phyloP scores from a whole-genome alignment of 2,113 vertebrate species.

The Passer domesticus region DNA sequence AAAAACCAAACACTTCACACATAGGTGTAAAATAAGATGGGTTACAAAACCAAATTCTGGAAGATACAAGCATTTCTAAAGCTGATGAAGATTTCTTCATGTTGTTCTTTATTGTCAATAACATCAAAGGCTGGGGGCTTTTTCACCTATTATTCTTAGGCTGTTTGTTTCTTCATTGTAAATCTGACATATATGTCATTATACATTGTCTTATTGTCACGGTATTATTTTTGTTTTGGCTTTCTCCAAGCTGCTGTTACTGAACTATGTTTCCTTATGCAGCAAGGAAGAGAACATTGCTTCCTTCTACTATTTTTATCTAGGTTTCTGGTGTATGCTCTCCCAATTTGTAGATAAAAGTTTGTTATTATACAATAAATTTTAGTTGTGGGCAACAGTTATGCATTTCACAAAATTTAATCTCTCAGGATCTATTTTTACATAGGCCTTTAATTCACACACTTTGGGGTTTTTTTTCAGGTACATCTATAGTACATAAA shows the following conservation, averaged over 20 bases:
- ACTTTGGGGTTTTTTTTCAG: background rate
- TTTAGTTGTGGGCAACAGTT: background rate
- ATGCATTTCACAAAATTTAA: background rate
- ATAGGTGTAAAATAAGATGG: background rate
- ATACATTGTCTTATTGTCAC: background rate
- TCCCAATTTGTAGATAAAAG: background rate
- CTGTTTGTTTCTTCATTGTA: background rate
- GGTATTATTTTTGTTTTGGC: background rate
- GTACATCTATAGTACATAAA: background rate
- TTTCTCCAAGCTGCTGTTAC: background rate
- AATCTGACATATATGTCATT: background rate
- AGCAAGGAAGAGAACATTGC: accelerated
- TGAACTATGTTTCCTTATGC: background rate
- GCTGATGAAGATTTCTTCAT: background rate
- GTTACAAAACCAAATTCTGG: background rate
- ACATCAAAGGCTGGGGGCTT: background rate
- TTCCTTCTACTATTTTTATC: background rate
- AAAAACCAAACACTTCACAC: background rate
- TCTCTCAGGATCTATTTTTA: background rate
- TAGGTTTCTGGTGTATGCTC: background rate
- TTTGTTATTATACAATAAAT: background rate
- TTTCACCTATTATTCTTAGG: background rate
- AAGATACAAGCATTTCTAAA: background rate
- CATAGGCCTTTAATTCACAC: background rate
- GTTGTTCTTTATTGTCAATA: background rate